Conservation (phyloP, 2,113 vertebrate species). For the Panurus biarmicus region DNA sequence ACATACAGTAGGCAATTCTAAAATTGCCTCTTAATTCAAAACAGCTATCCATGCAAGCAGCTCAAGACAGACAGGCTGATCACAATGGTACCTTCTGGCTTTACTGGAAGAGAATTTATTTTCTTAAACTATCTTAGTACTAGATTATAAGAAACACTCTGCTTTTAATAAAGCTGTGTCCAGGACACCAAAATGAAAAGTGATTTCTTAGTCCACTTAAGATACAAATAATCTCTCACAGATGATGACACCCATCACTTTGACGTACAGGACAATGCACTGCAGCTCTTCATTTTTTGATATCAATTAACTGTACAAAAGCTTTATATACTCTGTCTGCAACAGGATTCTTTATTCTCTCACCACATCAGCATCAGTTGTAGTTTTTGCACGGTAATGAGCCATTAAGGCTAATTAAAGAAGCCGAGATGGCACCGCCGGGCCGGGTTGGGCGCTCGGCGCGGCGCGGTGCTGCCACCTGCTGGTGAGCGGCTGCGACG, state of each 20-base stretch:
- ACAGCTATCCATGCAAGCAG: neutral
- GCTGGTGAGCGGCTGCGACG: neutral
- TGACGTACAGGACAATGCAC: neutral
- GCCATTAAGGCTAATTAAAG: neutral
- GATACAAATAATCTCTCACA: neutral
- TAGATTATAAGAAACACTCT: neutral
- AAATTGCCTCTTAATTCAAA: neutral
- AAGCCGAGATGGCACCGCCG: rapidly evolving
- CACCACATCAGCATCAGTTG: rapidly evolving
- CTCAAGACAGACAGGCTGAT: neutral
- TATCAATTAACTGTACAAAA: neutral
- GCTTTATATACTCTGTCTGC: neutral
- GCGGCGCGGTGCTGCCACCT: neutral
- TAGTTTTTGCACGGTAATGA: rapidly evolving
- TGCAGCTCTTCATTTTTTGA: neutral
- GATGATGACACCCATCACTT: neutral
- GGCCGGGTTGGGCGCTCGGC: neutral
- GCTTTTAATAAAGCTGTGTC: neutral
- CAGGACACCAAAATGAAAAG: neutral
- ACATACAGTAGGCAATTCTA: neutral
- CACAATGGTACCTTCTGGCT: neutral
- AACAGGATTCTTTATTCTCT: neutral
- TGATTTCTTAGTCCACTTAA: neutral
- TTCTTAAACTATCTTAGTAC: neutral
- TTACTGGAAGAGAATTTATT: neutral